phyloP scores from a whole-genome alignment of 2,113 vertebrate genomes.

The Aldabrachelys gigantea region DNA sequence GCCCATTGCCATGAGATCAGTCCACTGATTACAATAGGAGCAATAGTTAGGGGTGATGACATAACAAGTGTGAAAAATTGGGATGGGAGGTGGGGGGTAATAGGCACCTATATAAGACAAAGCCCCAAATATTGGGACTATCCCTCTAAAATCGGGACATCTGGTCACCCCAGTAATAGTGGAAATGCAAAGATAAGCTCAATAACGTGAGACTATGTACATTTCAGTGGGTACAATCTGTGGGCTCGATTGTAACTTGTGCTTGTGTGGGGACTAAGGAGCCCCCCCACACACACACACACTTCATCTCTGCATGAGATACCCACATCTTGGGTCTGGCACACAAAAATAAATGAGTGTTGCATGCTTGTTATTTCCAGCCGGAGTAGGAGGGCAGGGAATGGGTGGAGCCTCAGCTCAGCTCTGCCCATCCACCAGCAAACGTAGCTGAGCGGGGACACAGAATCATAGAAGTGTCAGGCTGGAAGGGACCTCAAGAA shows the following conservation, averaged over 20 bases:
- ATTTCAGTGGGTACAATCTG: neutral
- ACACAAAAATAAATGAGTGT: neutral
- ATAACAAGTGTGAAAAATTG: too few species aligned
- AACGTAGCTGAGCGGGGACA: fast-evolving
- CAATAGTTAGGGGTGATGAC: too few species aligned
- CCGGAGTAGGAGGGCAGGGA: fast-evolving
- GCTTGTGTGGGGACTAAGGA: fast-evolving
- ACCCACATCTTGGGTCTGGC: neutral
- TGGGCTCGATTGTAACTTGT: neutral
- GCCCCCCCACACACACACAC: too few species aligned
- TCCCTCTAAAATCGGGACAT: too few species aligned
- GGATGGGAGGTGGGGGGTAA: too few species aligned
- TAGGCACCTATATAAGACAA: too few species aligned
- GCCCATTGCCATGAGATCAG: neutral
- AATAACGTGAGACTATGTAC: fast-evolving
- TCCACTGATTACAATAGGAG: neutral
- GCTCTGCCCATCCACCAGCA: neutral
- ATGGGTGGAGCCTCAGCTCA: neutral
- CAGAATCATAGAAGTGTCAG: neutral
- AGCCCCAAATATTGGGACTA: too few species aligned
- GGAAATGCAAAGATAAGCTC: neutral
- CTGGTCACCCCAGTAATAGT: too few species aligned
- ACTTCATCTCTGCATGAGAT: neutral
- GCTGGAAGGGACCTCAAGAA: neutral
- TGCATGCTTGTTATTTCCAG: neutral